Percentiles rank a stretch among this genome's conserved stretches.
phyloP scores from a whole-genome alignment of 2,797 vertebrate species.

The Prunella strophiata region DNA sequence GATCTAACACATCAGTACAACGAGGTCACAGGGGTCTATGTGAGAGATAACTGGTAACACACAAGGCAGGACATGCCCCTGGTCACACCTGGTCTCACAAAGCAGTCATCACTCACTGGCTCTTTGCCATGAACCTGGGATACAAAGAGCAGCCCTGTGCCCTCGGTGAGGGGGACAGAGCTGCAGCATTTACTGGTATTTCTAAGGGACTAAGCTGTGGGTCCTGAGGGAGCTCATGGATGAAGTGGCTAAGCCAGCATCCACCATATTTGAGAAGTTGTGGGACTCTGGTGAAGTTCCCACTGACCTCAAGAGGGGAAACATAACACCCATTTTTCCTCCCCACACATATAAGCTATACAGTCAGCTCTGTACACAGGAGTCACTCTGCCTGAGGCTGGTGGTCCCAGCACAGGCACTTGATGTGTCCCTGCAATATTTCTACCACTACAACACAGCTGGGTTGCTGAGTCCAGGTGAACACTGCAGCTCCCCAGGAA shows the following conservation, averaged over 20 bases:
- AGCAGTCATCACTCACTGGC: not conserved
- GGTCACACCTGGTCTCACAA: not conserved
- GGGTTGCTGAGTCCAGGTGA: not conserved
- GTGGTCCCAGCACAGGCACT: fast-evolving
- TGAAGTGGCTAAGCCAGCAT: not conserved
- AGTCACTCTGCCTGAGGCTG: not conserved
- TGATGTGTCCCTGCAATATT: not conserved
- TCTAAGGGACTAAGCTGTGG: not conserved
- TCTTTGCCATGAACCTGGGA: not conserved
- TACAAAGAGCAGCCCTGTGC: not conserved
- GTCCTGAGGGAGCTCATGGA: not conserved
- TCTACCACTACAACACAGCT: not conserved
- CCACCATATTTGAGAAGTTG: not conserved
- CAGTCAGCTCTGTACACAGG: not conserved
- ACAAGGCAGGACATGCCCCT: not conserved
- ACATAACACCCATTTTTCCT: not conserved
- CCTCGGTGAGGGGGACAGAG: not conserved
- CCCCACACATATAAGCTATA: not conserved
- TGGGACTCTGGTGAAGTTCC: not conserved
- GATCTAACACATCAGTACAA: not conserved
- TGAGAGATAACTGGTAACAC: not conserved
- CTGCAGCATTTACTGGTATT: not conserved
- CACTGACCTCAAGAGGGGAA: not conserved
- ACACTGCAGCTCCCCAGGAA: not conserved
- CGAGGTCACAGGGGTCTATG: fast-evolving